phyloP scores from a whole-genome alignment of 1,140 invertebrate genomes.

The Ceratoteleas bidentatus region DNA sequence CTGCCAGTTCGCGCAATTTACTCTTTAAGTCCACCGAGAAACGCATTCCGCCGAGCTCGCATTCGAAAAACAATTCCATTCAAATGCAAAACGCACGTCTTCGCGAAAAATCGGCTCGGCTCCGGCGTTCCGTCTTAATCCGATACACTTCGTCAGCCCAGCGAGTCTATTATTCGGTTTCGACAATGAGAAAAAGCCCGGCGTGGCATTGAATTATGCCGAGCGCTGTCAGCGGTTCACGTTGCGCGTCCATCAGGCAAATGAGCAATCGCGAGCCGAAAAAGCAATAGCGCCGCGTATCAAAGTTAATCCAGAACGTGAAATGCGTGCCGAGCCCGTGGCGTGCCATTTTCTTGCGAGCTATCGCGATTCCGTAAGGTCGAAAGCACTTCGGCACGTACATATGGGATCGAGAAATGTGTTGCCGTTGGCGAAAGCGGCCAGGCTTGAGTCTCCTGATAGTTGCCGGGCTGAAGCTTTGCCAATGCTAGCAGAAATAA shows the following conservation, averaged over 20 bases:
- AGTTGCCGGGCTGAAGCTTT: slow-evolving; percentile 57
- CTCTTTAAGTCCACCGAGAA: too few species aligned
- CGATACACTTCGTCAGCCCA: background rate
- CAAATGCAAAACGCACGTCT: background rate
- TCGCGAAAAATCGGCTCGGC: background rate
- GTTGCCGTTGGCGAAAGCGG: slow-evolving; percentile 56
- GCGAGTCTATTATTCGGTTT: slow-evolving; percentile 27
- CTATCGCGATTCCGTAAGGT: slow-evolving; percentile 59
- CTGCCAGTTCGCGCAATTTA: too few species aligned
- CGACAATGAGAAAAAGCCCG: slow-evolving; percentile 6
- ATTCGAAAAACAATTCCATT: background rate
- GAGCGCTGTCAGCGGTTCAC: slow-evolving; percentile 32
- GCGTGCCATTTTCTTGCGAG: slow-evolving; percentile 50
- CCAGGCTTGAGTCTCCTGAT: slow-evolving; percentile 51
- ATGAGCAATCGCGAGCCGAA: slow-evolving; percentile 55
- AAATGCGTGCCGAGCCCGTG: slow-evolving; percentile 55
- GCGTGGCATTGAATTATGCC: slow-evolving; percentile 25
- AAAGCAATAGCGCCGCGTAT: slow-evolving; percentile 56
- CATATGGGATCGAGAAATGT: slow-evolving; percentile 58
- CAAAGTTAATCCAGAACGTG: slow-evolving; percentile 61
- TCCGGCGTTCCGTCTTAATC: background rate
- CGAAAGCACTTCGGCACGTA: slow-evolving; percentile 59
- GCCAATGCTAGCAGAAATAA: slow-evolving; percentile 75
- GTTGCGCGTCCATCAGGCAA: slow-evolving; percentile 47
- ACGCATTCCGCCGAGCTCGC: too few species aligned